These are phyloP conservation scores for Fukomys damarensis DNA, from an alignment of 2,113 vertebrate species.

Conservation along the genomic window DNA sequence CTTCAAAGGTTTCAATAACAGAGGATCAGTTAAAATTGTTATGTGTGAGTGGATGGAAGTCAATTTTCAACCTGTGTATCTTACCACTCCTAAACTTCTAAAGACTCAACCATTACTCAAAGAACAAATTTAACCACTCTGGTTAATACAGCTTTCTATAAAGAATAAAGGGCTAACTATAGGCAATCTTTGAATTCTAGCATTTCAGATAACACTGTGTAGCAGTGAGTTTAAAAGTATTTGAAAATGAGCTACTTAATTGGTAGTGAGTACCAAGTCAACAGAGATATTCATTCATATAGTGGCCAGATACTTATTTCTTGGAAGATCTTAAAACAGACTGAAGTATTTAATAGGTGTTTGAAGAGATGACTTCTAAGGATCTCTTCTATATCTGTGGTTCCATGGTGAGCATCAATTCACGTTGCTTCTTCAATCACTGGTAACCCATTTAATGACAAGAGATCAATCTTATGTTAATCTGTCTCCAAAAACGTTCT, in stretches of 20 bases:
- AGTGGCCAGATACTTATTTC: constrained; percentile 29
- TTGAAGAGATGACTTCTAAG: constrained; percentile 15
- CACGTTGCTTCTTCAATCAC: background rate
- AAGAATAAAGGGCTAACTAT: constrained; percentile 59
- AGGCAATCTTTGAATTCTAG: constrained; percentile 51
- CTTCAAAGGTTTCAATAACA: constrained; percentile 59
- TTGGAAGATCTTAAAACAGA: constrained; percentile 9
- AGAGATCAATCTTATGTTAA: background rate
- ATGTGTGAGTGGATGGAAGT: constrained; percentile 19
- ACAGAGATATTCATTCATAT: background rate
- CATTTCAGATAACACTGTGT: constrained; percentile 31
- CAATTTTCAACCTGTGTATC: constrained; percentile 48
- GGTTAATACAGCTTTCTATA: constrained; percentile 67
- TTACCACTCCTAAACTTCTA: constrained; percentile 57
- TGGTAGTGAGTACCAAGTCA: constrained; percentile 23
- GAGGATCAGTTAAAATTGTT: constrained; percentile 29
- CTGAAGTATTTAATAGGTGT: background rate
- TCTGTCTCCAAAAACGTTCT: constrained; percentile 34
- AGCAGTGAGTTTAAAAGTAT: constrained; percentile 18
- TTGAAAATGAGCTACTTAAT: constrained; percentile 58
- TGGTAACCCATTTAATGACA: background rate
- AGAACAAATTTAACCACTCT: constrained; percentile 61
- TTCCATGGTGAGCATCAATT: constrained; percentile 28
- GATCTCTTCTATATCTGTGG: background rate
- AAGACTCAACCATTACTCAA: constrained; percentile 60